phyloP scores from a whole-genome alignment of 2,888 invertebrate species.

The Pyrochroa serraticornis region DNA sequence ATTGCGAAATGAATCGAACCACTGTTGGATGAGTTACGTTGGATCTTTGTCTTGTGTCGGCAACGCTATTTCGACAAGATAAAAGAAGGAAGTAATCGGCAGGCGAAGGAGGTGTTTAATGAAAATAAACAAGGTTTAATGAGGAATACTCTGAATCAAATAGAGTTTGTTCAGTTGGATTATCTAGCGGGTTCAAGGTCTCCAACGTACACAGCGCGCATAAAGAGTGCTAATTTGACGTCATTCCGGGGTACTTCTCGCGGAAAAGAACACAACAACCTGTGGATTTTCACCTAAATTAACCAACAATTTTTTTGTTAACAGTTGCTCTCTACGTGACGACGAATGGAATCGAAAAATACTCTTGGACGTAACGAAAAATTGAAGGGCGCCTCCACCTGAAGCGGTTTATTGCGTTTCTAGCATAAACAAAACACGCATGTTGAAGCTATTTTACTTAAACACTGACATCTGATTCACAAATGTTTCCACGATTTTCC shows the following conservation, averaged over 20 bases:
- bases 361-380: too few species aligned
- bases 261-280: not conserved
- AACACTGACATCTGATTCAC: too few species aligned
- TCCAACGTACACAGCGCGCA: not conserved
- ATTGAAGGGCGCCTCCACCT: too few species aligned
- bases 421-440: too few species aligned
- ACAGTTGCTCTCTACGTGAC: too few species aligned
- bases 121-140: conserved; percentile 21
- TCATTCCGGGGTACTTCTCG: not conserved
- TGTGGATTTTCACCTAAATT: not conserved
- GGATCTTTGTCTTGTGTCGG: too few species aligned
- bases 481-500: too few species aligned
- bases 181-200: conserved; percentile 24
- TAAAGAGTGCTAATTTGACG: not conserved
- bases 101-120: conserved; percentile 18
- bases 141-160: conserved; percentile 15
- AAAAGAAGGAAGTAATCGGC: conserved; percentile 3
- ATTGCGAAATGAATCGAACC: too few species aligned
- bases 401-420: too few species aligned
- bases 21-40: too few species aligned
- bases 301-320: not conserved
- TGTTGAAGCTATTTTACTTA: too few species aligned
- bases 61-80: not conserved
- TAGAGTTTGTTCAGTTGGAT: conserved; percentile 8
- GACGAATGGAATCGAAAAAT: too few species aligned